phyloP scores from a whole-genome alignment of 2,797 vertebrate species.

The Melanotaenia maccullochi region DNA sequence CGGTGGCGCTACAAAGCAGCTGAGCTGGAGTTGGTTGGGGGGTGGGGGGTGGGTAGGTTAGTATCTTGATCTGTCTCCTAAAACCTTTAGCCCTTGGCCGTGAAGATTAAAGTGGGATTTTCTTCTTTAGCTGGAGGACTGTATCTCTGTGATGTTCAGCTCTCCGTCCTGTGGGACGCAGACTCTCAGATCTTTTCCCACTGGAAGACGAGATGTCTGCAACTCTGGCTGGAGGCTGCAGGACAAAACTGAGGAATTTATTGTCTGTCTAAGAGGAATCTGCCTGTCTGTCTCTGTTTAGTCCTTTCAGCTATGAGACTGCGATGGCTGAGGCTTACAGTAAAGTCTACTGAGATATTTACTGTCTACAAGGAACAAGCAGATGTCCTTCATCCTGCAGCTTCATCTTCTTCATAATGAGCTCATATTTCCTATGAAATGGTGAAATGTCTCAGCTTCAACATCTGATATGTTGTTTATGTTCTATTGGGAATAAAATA shows the following conservation, averaged over 20 bases:
- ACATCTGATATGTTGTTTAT: no score
- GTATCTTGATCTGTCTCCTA: conserved; percentile 28
- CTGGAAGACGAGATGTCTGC: conserved; percentile 19
- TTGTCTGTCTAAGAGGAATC: conserved; percentile 21
- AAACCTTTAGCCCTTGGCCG: conserved; percentile 55
- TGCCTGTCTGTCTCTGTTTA: conserved; percentile 4
- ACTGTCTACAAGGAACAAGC: background rate
- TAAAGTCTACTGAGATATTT: conserved; percentile 10
- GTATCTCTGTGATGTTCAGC: conserved; percentile 33
- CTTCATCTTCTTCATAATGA: no score
- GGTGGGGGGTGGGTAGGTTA: conserved; percentile 32
- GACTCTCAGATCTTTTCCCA: conserved; percentile 29
- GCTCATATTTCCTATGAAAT: background rate
- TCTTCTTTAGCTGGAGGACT: conserved; percentile 28
- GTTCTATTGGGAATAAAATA: no score
- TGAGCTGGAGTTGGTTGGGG: no score
- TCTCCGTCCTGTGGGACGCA: conserved; percentile 24
- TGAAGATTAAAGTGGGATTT: conserved; percentile 59
- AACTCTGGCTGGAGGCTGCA: conserved; percentile 18
- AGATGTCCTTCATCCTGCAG: background rate
- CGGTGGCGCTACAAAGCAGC: no score
- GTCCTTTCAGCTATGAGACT: background rate
- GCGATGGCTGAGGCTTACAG: background rate
- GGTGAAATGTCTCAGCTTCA: no score
- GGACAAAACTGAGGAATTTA: conserved; percentile 14